These are phyloP conservation scores for Ammospiza nelsoni DNA, from an alignment of 2,113 vertebrate species.

Conservation along the genomic window DNA sequence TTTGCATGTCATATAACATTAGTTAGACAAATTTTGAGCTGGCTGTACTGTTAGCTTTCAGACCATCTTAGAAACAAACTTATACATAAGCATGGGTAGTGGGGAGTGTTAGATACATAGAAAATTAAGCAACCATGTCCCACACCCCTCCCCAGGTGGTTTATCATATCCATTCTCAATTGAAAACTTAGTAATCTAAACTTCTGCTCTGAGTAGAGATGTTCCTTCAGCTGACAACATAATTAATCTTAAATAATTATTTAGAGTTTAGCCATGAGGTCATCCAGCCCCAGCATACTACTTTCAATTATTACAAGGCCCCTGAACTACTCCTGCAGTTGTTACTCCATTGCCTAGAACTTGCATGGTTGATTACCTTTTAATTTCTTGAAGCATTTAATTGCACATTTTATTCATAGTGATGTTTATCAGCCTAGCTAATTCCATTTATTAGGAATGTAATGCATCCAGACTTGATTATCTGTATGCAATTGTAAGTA, in stretches of 20 bases:
- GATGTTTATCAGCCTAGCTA: slow-evolving; percentile 21
- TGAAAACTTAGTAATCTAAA: neutral
- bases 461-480: neutral
- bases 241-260: neutral
- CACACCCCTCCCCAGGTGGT: neutral
- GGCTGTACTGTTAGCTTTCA: neutral
- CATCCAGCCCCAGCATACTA: neutral
- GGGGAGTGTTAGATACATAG: neutral
- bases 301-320: neutral
- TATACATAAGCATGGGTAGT: rapidly evolving
- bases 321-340: neutral
- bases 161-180: neutral
- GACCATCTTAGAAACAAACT: neutral
- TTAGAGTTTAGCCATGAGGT: neutral
- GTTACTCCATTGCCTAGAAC: slow-evolving; percentile 1
- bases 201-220: neutral
- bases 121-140: neutral
- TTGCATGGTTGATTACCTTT: neutral
- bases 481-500: neutral
- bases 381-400: slow-evolving; percentile 13
- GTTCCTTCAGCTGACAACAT: neutral
- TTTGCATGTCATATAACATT: neutral
- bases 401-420: neutral
- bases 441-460: slow-evolving; percentile 12
- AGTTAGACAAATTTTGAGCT: neutral